These are phyloP conservation scores for Tanypteryx hageni DNA, from an alignment of 2,888 invertebrate genomes.

Conservation along the genomic window DNA sequence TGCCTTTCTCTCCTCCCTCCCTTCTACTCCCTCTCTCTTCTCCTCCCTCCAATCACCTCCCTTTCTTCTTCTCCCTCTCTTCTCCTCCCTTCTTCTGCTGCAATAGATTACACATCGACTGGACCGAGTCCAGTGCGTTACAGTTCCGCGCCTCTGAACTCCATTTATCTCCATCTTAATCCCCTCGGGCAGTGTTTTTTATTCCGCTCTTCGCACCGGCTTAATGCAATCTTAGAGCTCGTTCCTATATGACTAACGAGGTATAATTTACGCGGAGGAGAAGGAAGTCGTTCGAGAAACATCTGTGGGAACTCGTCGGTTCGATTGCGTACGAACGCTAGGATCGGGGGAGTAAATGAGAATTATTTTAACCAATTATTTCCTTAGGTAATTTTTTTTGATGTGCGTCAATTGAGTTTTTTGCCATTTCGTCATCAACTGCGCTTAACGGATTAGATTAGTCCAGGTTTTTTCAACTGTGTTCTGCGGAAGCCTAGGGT, in stretches of 20 bases:
- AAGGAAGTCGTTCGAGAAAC: neutral
- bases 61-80: neutral
- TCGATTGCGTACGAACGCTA: neutral
- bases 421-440: too few species aligned
- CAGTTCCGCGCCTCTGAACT: neutral
- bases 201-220: neutral
- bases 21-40: neutral
- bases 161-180: neutral
- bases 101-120: neutral
- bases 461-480: too few species aligned
- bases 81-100: too few species aligned
- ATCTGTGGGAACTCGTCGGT: neutral
- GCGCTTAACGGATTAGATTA: too few species aligned
- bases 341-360: too few species aligned
- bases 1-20: neutral
- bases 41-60: neutral
- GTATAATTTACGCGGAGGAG: neutral
- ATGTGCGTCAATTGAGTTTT: too few species aligned
- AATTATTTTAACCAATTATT: too few species aligned
- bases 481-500: too few species aligned
- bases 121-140: conserved; percentile 17
- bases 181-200: neutral
- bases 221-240: neutral
- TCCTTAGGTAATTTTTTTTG: too few species aligned
- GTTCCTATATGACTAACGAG: neutral